phyloP scores from a whole-genome alignment of 30 jellyfish, hydroid and myxozoan species.

The Hydractinia symbiolongicarpus region DNA sequence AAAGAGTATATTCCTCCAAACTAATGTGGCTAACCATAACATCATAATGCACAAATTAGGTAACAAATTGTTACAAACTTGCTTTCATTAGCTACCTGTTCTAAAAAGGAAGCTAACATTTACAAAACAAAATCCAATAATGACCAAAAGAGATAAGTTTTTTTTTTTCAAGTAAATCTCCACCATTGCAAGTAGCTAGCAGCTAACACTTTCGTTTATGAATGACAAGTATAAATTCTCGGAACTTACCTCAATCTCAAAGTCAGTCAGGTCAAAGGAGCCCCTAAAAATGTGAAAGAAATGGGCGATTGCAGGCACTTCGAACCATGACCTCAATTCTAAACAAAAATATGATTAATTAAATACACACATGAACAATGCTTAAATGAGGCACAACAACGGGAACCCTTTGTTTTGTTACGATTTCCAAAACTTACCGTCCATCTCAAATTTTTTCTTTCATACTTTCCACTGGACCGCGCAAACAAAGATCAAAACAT shows the following conservation, averaged over 20 bases:
- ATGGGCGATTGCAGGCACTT: constrained; percentile 97
- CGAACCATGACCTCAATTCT: constrained; percentile 84
- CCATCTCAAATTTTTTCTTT: constrained; percentile 37
- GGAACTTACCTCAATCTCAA: constrained; percentile 86
- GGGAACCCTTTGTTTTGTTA: constrained; percentile 12
- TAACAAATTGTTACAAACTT: too few relatives aligned
- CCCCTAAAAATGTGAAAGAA: constrained; percentile 81
- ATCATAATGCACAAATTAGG: too few relatives aligned
- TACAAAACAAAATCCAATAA: not conserved
- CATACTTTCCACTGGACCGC: constrained; percentile 24
- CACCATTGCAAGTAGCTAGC: not conserved
- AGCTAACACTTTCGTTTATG: not conserved
- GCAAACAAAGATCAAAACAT: not conserved
- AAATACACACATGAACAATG: not conserved
- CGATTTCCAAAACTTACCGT: constrained; percentile 28
- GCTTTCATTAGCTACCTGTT: not conserved
- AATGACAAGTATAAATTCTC: too few relatives aligned
- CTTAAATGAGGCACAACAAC: not conserved
- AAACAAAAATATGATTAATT: constrained; percentile 40
- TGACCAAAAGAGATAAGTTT: too few relatives aligned
- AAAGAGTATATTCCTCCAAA: too few relatives aligned
- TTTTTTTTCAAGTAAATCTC: not conserved
- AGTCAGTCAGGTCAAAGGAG: constrained; percentile 88
- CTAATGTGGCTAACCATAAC: too few relatives aligned
- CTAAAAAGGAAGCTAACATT: not conserved